A percentile compares a stretch with the other conserved stretches of the same genome.
Evolutionary conservation across 2,797 vertebrate genomes (phyloP).

Genomic region (Garrulus glandarius): DNA sequence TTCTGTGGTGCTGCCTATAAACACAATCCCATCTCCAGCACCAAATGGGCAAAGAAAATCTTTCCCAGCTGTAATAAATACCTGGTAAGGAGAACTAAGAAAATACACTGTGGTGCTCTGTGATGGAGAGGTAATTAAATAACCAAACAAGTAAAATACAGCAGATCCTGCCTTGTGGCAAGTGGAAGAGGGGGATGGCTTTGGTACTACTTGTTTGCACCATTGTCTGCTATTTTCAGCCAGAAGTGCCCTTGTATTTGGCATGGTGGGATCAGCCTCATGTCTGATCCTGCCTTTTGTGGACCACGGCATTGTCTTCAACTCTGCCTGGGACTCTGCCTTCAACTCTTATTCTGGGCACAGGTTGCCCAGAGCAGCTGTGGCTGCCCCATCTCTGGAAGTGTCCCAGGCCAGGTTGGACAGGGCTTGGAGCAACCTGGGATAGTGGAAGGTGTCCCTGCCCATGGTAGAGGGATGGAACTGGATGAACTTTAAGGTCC

Average conservation of each 20-base stretch:
- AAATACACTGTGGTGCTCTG: background rate
- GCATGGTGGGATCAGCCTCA: background rate
- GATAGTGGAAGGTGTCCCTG: background rate
- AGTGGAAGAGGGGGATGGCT: background rate
- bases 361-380: background rate
- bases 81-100: background rate
- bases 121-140: background rate
- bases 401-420: background rate
- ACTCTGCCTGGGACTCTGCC: too few species aligned
- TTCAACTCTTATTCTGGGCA: background rate
- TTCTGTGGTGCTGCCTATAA: background rate
- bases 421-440: accelerated
- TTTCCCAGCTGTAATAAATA: background rate
- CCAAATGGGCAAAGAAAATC: background rate
- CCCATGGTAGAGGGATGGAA: background rate
- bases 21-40: background rate
- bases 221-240: background rate
- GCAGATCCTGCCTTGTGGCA: background rate
- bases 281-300: background rate
- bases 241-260: background rate
- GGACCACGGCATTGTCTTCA: accelerated
- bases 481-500: background rate
- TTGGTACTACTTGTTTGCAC: accelerated
- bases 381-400: background rate
- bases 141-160: background rate